Evolutionary conservation across 2,113 vertebrate species (phyloP).

Genomic region (Hylia prasina): DNA sequence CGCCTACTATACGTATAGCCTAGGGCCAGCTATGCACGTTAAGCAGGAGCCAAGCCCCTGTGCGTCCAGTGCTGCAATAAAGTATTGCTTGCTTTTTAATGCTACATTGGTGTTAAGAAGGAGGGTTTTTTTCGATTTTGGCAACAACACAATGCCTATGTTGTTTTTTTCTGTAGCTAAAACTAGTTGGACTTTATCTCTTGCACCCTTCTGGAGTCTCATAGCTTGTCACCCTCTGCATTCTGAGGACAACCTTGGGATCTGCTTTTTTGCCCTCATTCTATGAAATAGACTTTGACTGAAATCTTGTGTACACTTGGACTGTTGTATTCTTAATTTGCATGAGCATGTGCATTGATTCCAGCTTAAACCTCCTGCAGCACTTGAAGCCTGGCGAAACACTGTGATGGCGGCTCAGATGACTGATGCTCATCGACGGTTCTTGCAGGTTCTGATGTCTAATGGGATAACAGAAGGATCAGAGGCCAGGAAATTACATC

Average conservation of each 20-base stretch:
- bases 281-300: not conserved
- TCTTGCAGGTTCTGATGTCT: slow-evolving; percentile 87
- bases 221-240: not conserved
- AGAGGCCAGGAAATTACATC: slow-evolving; percentile 68
- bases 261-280: not conserved
- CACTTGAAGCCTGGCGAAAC: not conserved
- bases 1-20: accelerated
- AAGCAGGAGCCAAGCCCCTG: not conserved
- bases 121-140: not conserved
- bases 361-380: not conserved
- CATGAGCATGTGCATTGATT: not conserved
- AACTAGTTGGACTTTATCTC: not conserved
- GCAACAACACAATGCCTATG: accelerated
- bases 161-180: not conserved
- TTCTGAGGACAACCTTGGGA: not conserved
- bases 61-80: not conserved
- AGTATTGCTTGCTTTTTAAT: not conserved
- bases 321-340: not conserved
- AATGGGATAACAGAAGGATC: slow-evolving; percentile 78
- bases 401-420: slow-evolving; percentile 66
- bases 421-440: slow-evolving; percentile 83
- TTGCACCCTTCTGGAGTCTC: not conserved
- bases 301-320: not conserved
- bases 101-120: not conserved
- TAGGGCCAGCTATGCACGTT: too few species aligned